A percentile compares a stretch with the other conserved stretches of the same genome.
These are phyloP conservation scores for Benthosema pterotum DNA, from an alignment of 2,797 vertebrate species.

Conservation along the genomic window DNA sequence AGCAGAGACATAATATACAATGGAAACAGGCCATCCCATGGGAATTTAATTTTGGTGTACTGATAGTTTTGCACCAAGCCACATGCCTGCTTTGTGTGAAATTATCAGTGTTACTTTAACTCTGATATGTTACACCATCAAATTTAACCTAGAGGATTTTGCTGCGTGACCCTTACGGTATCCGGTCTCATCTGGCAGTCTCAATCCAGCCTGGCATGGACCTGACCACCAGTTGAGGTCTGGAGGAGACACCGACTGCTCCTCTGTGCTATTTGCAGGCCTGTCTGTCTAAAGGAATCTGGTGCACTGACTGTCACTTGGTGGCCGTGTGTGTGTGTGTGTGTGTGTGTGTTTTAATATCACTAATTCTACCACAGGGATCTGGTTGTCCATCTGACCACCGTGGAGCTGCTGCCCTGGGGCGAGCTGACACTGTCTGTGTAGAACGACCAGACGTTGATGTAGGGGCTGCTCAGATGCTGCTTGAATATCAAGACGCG, in stretches of 20 bases:
- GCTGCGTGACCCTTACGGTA: slow-evolving; percentile 47
- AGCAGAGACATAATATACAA: slow-evolving; percentile 18
- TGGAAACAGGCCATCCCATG: slow-evolving; percentile 40
- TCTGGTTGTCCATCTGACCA: slow-evolving; percentile 84
- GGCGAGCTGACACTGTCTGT: slow-evolving; percentile 82
- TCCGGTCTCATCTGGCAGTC: slow-evolving; percentile 73
- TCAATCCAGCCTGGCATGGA: slow-evolving; percentile 68
- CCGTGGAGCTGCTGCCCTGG: slow-evolving; percentile 76
- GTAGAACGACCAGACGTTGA: slow-evolving; percentile 80
- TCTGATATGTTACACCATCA: no score
- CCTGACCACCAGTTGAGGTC: slow-evolving; percentile 77
- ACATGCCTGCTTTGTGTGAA: no score
- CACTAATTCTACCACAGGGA: slow-evolving; percentile 81
- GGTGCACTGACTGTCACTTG: slow-evolving; percentile 80
- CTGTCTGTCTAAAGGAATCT: slow-evolving; percentile 83
- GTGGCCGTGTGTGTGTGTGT: slow-evolving; percentile 36
- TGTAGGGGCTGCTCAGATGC: slow-evolving; percentile 81
- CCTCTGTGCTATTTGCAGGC: slow-evolving; percentile 80
- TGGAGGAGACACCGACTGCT: slow-evolving; percentile 67
- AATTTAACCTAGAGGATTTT: no score
- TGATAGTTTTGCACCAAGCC: no score
- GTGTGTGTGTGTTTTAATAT: slow-evolving; percentile 67
- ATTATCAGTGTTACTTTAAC: no score
- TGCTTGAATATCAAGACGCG: slow-evolving; percentile 73
- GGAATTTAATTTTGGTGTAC: slow-evolving; percentile 42